A percentile compares a stretch with the other conserved stretches of the same genome.
Conservation (phyloP, 2,797 vertebrate species). For the Toxotes lorentzi region DNA sequence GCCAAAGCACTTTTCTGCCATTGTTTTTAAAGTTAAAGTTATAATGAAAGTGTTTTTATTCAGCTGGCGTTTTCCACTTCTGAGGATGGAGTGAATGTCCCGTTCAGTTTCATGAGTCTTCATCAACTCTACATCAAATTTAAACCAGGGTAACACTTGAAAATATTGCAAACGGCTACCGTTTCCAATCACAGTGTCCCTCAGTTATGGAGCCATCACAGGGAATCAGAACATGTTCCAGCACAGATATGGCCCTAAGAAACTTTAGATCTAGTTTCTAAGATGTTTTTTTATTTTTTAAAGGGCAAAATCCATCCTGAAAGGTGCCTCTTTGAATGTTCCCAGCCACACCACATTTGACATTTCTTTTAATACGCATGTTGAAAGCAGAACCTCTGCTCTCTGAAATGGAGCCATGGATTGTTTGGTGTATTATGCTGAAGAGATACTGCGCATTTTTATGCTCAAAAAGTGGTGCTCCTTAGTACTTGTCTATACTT, state of each 20-base stretch:
- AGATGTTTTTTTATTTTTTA: not conserved
- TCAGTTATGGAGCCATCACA: conserved; percentile 27
- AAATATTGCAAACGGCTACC: conserved; percentile 50
- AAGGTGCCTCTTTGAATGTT: conserved; percentile 48
- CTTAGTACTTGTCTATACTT: conserved; percentile 23
- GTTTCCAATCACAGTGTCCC: conserved; percentile 22
- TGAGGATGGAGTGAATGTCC: conserved; percentile 30
- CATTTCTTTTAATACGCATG: not conserved
- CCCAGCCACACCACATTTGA: conserved; percentile 4
- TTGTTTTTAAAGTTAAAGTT: not conserved
- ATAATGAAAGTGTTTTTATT: too few relatives aligned
- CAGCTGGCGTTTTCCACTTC: conserved; percentile 1
- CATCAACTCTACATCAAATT: conserved; percentile 6
- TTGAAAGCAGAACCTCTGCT: conserved; percentile 16
- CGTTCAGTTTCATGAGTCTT: conserved; percentile 20
- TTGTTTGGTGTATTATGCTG: conserved; percentile 11
- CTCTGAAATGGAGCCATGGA: not conserved
- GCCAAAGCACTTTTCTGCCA: conserved; percentile 65
- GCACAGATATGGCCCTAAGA: conserved; percentile 10
- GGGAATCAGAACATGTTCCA: conserved; percentile 3
- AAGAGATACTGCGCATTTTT: conserved; percentile 37
- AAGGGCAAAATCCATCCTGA: conserved; percentile 29
- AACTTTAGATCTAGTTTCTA: not conserved
- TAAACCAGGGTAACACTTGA: conserved; percentile 44
- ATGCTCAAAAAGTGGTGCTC: conserved; percentile 19